phyloP scores from a whole-genome alignment of 2,888 invertebrate genomes.

The Aspidapion aeneum region DNA sequence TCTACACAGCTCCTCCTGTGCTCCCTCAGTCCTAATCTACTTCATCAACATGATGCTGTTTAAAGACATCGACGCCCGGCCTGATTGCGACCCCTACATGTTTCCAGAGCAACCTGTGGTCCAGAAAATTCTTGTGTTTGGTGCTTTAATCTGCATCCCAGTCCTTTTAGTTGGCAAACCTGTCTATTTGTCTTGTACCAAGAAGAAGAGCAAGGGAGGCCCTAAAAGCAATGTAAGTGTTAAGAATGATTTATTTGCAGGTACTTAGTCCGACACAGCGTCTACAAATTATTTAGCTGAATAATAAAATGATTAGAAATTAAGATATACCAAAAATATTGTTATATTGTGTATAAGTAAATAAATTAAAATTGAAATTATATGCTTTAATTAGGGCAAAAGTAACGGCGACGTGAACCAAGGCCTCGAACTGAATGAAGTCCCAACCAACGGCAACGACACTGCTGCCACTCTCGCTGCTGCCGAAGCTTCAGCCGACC shows the following conservation, averaged over 20 bases:
- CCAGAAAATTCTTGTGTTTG: constrained; percentile 60
- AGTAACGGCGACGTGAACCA: constrained; percentile 63
- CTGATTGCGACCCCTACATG: constrained; percentile 57
- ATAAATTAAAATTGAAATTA: too few species aligned
- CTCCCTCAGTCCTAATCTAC: constrained; percentile 72
- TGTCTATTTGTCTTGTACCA: constrained; percentile 53
- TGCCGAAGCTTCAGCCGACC: constrained; percentile 29
- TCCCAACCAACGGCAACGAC: constrained; percentile 34
- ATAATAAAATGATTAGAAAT: too few species aligned
- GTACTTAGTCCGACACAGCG: too few species aligned
- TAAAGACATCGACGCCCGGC: constrained; percentile 32
- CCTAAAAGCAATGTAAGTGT: constrained; percentile 7
- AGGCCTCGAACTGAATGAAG: constrained; percentile 59
- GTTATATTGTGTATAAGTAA: too few species aligned
- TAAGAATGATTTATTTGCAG: constrained; percentile 16
- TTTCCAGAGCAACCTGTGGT: constrained; percentile 56
- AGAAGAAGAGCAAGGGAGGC: constrained; percentile 29
- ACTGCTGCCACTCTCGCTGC: constrained; percentile 23
- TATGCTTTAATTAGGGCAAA: constrained; percentile 32
- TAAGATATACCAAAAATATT: too few species aligned
- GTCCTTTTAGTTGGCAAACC: constrained; percentile 79
- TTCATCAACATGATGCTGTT: constrained; percentile 79
- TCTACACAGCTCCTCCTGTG: constrained; percentile 53
- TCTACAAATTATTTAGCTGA: too few species aligned
- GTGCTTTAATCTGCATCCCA: constrained; percentile 70